These are phyloP conservation scores for Ptychoptera albimana DNA, from an alignment of 2,888 invertebrate genomes.

Conservation along the genomic window DNA sequence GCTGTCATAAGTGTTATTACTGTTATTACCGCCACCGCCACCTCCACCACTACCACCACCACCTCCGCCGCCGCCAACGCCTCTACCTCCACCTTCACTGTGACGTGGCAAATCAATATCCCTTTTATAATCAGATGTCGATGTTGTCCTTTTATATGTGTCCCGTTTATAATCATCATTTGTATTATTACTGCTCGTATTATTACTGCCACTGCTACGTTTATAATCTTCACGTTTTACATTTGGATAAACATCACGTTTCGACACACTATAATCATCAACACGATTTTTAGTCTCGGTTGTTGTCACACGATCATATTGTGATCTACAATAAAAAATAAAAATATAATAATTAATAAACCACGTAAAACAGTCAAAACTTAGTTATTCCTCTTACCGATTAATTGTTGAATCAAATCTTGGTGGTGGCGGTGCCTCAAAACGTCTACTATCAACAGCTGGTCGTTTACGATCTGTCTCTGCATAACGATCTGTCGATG, in stretches of 20 bases:
- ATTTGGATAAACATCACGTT: slow-evolving; percentile 18
- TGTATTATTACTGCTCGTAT: slow-evolving; percentile 18
- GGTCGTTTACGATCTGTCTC: slow-evolving; percentile 25
- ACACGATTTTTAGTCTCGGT: slow-evolving; percentile 15
- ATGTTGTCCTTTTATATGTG: not conserved
- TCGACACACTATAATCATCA: slow-evolving; percentile 22
- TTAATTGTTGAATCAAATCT: slow-evolving; percentile 27
- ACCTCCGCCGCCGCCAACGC: too few relatives aligned
- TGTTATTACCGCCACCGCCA: too few relatives aligned
- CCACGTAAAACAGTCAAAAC: not conserved
- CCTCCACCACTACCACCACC: too few relatives aligned
- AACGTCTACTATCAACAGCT: slow-evolving; percentile 18
- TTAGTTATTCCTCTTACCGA: slow-evolving; percentile 15
- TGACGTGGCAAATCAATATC: slow-evolving; percentile 26
- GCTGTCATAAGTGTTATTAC: not conserved
- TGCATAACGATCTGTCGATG: slow-evolving; percentile 20
- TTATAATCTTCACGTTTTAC: slow-evolving; percentile 25
- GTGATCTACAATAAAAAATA: slow-evolving; percentile 3
- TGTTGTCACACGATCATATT: slow-evolving; percentile 7
- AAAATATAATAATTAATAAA: not conserved
- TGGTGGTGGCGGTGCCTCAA: slow-evolving; percentile 30
- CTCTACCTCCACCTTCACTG: too few relatives aligned
- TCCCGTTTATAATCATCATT: slow-evolving; percentile 18
- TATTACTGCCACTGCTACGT: slow-evolving; percentile 14
- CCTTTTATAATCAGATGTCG: slow-evolving; percentile 15